Evolutionary conservation across 2,888 invertebrate genomes (phyloP).

Genomic region (Actias luna): DNA sequence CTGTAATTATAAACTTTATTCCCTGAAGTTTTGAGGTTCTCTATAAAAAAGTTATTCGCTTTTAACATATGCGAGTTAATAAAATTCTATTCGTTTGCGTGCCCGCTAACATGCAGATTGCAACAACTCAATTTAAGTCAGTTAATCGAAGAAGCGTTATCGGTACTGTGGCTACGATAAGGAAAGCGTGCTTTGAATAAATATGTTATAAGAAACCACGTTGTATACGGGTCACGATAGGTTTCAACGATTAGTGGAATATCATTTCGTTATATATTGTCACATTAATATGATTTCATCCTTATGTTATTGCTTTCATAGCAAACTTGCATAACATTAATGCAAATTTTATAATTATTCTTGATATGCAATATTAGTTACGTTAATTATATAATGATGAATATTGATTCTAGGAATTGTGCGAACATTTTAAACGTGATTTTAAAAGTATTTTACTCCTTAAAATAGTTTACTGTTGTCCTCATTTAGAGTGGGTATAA

Average conservation of each 20-base stretch:
- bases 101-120: slow-evolving; percentile 42
- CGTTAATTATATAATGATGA: no score
- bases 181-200: slow-evolving; percentile 33
- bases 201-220: slow-evolving; percentile 31
- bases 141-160: slow-evolving; percentile 57
- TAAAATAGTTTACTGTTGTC: no score
- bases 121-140: slow-evolving; percentile 54
- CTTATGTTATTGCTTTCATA: neutral
- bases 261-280: neutral
- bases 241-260: neutral
- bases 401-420: no score
- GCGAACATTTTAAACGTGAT: no score
- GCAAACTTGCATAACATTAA: no score
- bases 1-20: neutral
- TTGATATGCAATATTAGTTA: no score
- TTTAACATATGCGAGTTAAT: slow-evolving; percentile 24
- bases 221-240: slow-evolving; percentile 43
- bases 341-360: no score
- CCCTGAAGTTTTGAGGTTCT: neutral
- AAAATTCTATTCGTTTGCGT: slow-evolving; percentile 35
- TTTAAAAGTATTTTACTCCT: no score
- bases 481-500: no score
- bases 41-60: slow-evolving; percentile 1
- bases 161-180: slow-evolving; percentile 48
- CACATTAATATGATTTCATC: neutral